These are phyloP conservation scores for Apodemia mormo DNA, from an alignment of 2,888 invertebrate species.

Conservation along the genomic window DNA sequence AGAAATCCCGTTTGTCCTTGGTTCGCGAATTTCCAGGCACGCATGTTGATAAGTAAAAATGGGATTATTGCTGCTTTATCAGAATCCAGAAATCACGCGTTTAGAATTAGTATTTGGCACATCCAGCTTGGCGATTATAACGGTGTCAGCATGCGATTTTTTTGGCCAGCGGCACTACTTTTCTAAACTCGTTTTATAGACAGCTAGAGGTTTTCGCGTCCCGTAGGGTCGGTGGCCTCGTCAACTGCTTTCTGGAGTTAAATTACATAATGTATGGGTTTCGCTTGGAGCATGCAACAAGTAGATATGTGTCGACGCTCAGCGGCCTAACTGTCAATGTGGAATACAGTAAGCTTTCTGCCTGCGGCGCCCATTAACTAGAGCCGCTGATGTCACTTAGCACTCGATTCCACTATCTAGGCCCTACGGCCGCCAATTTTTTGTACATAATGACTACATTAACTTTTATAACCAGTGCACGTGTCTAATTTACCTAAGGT, in stretches of 20 bases:
- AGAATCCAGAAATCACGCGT: slow-evolving; percentile 67
- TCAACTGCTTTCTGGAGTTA: slow-evolving; percentile 75
- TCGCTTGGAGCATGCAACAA: slow-evolving; percentile 80
- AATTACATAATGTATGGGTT: slow-evolving; percentile 81
- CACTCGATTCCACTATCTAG: slow-evolving; percentile 79
- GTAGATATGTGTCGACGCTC: slow-evolving; percentile 80
- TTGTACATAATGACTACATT: slow-evolving; percentile 69
- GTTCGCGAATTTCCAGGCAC: slow-evolving; percentile 65
- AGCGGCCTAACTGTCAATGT: slow-evolving; percentile 79
- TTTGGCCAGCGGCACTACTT: slow-evolving; percentile 82
- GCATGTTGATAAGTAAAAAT: slow-evolving; percentile 70
- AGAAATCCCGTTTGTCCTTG: slow-evolving; percentile 70
- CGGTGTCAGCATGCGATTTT: slow-evolving; percentile 83
- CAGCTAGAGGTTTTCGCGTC: slow-evolving; percentile 81
- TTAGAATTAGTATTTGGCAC: slow-evolving; percentile 77
- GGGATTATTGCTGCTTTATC: slow-evolving; percentile 73
- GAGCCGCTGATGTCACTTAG: slow-evolving; percentile 82
- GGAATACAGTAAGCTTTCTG: slow-evolving; percentile 80
- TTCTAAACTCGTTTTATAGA: slow-evolving; percentile 82
- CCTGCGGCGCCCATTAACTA: slow-evolving; percentile 81
- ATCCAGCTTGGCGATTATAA: slow-evolving; percentile 82
- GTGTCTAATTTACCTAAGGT: slow-evolving; percentile 61
- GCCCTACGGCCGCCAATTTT: slow-evolving; percentile 81
- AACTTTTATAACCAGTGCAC: slow-evolving; percentile 71
- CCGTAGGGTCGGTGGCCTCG: slow-evolving; percentile 81